Percentiles rank a stretch among this genome's conserved stretches.
Evolutionary conservation across 2,113 vertebrate genomes (phyloP).

Genomic region (Macquaria ambigua): DNA sequence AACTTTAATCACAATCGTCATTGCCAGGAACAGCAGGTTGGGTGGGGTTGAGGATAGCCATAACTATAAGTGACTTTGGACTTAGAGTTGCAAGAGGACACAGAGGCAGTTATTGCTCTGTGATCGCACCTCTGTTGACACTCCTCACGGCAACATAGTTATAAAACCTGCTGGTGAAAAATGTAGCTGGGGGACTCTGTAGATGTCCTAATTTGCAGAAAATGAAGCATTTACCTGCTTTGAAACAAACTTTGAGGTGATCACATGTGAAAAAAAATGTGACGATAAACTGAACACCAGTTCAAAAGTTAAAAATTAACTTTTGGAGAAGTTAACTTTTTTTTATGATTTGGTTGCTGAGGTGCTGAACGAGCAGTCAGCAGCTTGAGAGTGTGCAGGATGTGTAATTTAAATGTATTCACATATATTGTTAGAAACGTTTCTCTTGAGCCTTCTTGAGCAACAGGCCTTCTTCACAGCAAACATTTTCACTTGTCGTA

Average conservation of each 20-base stretch:
- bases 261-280: not conserved
- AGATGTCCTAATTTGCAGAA: not conserved
- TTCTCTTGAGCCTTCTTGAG: no score
- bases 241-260: not conserved
- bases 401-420: no score
- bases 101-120: constrained; percentile 29
- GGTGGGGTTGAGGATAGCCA: constrained; percentile 16
- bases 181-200: not conserved
- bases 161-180: constrained; percentile 45
- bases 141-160: constrained; percentile 3
- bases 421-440: no score
- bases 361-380: not conserved
- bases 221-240: not conserved
- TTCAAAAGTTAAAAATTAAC: not conserved
- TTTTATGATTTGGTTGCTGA: no score
- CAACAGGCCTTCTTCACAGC: not conserved
- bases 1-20: not conserved
- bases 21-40: constrained; percentile 40
- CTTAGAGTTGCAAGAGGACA: constrained; percentile 28
- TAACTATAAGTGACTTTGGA: constrained; percentile 71
- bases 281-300: not conserved
- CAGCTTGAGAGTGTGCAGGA: not conserved
- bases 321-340: not conserved
- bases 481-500: no score
- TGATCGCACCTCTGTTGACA: constrained; percentile 51